Conservation (phyloP, 2,888 invertebrate genomes). For the Caenorhabditis sp. region DNA sequence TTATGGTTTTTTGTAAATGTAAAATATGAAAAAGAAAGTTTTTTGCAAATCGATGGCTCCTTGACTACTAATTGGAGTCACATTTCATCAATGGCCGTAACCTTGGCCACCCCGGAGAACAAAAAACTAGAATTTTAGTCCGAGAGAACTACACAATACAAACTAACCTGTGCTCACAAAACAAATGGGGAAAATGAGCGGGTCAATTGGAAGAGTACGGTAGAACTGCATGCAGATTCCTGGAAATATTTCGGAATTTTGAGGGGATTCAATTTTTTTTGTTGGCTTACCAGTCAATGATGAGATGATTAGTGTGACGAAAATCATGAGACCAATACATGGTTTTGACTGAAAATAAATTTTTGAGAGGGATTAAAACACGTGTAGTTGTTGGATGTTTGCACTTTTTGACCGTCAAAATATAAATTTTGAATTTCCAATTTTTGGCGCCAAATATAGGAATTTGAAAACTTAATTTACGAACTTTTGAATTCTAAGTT, state of each 20-base stretch:
- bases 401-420: background rate
- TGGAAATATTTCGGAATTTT: conserved; percentile 22
- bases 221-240: conserved; percentile 41
- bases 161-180: conserved; percentile 31
- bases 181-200: conserved; percentile 36
- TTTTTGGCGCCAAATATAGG: background rate
- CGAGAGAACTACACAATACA: too few species aligned
- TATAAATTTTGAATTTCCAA: background rate
- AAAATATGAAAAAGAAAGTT: too few species aligned
- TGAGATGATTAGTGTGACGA: conserved; percentile 27
- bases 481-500: too few species aligned
- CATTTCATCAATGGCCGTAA: too few species aligned
- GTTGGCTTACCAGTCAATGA: conserved; percentile 37
- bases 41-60: too few species aligned
- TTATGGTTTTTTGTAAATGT: too few species aligned
- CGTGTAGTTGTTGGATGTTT: background rate
- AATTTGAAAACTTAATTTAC: background rate
- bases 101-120: too few species aligned
- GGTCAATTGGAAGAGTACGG: conserved; percentile 33
- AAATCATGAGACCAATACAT: conserved; percentile 38
- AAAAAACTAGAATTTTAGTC: too few species aligned
- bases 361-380: background rate
- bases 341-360: conserved; percentile 41
- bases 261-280: too few species aligned
- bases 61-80: too few species aligned